A percentile compares a stretch with the other conserved stretches of the same genome.
phyloP scores from a whole-genome alignment of 2,113 vertebrate genomes.

The Neodon shergylaensis region DNA sequence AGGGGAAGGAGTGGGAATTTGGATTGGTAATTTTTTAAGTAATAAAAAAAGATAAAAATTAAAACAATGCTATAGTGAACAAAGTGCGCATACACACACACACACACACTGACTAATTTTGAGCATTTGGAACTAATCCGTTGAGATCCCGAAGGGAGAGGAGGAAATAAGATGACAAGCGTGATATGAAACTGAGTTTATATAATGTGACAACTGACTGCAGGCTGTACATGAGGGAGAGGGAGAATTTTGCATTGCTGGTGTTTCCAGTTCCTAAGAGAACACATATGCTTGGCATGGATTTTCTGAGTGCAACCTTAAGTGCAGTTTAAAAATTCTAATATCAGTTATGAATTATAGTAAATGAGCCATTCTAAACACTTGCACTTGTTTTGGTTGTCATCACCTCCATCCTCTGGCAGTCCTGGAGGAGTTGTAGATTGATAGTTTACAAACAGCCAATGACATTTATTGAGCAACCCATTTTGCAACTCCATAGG shows the following conservation, averaged over 20 bases:
- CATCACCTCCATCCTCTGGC: neutral
- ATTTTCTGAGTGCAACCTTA: conserved; percentile 49
- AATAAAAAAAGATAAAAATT: no score
- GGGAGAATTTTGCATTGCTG: conserved; percentile 15
- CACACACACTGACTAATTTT: neutral
- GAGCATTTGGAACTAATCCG: neutral
- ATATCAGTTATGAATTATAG: conserved; percentile 37
- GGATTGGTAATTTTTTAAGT: no score
- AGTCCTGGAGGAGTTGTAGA: conserved; percentile 20
- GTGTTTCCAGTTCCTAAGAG: conserved; percentile 27
- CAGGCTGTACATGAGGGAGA: neutral
- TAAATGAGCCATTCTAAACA: conserved; percentile 35
- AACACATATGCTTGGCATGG: neutral
- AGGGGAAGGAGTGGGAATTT: no score
- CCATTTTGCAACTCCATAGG: neutral
- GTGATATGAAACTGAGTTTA: neutral
- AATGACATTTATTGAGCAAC: neutral
- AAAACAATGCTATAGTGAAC: neutral
- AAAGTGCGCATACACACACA: neutral
- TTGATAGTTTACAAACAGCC: conserved; percentile 42
- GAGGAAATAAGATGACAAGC: neutral
- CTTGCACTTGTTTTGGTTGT: conserved; percentile 55
- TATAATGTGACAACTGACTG: neutral
- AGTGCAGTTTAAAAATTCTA: conserved; percentile 13
- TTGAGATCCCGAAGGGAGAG: neutral